Evolutionary conservation across 1,140 invertebrate species (phyloP).

Genomic region (Drosophila baimaii): DNA sequence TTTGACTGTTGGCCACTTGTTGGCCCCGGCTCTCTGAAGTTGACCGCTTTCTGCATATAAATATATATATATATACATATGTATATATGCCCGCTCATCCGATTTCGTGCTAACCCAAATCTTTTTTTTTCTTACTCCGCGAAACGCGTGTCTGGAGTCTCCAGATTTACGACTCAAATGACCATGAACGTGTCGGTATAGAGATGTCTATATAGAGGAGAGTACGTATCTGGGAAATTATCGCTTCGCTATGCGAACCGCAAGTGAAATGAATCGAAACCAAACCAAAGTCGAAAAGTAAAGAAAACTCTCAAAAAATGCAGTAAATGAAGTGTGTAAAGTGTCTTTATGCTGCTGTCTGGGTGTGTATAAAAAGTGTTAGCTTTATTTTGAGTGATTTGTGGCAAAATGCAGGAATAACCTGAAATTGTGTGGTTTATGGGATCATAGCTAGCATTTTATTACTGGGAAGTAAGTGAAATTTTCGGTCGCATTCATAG

Average conservation of each 20-base stretch:
- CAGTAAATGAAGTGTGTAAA: slow-evolving; percentile 48
- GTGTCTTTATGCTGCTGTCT: slow-evolving; percentile 2
- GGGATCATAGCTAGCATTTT: neutral
- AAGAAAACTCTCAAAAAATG: slow-evolving; percentile 47
- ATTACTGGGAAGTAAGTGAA: neutral
- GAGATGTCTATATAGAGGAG: slow-evolving; percentile 36
- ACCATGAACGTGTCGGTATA: slow-evolving; percentile 65
- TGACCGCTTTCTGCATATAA: slow-evolving; percentile 30
- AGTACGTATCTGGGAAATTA: slow-evolving; percentile 46
- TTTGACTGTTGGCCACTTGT: slow-evolving; percentile 58
- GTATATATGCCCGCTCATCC: too few species aligned
- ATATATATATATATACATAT: neutral
- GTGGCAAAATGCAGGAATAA: neutral
- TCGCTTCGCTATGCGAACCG: slow-evolving; percentile 49
- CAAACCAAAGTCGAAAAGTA: slow-evolving; percentile 11
- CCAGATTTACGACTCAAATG: slow-evolving; percentile 65
- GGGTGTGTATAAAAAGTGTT: slow-evolving; percentile 35
- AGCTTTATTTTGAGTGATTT: slow-evolving; percentile 19
- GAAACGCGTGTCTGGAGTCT: slow-evolving; percentile 54
- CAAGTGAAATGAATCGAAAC: slow-evolving; percentile 33
- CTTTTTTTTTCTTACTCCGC: slow-evolving; percentile 19
- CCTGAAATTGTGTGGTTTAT: neutral
- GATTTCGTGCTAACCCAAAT: slow-evolving; percentile 56
- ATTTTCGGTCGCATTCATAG: neutral
- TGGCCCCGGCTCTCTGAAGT: slow-evolving; percentile 30